These are phyloP conservation scores for Aldrovandia affinis DNA, from an alignment of 2,797 vertebrate species.

Conservation along the genomic window DNA sequence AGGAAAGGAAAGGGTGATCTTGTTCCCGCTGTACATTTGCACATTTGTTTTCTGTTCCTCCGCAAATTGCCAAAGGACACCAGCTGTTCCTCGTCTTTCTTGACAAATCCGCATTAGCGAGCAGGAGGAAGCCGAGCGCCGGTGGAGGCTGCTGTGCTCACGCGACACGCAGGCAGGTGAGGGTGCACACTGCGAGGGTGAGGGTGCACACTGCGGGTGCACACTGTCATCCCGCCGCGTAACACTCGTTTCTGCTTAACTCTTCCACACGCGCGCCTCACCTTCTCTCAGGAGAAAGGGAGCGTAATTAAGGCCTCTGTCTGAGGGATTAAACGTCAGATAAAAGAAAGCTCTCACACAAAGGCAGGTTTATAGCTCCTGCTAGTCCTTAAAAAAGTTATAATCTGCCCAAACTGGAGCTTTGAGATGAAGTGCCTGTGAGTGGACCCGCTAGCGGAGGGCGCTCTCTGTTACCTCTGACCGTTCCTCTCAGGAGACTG, in stretches of 20 bases:
- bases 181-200: background rate
- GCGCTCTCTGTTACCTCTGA: background rate
- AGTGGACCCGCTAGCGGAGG: background rate
- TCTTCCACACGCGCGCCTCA: conserved; percentile 52
- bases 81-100: conserved; percentile 7
- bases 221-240: conserved; percentile 59
- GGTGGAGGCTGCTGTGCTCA: conserved; percentile 50
- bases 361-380: background rate
- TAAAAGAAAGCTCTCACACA: conserved; percentile 42
- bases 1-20: background rate
- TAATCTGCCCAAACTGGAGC: background rate
- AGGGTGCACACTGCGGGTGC: too few species aligned
- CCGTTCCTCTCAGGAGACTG: too few species aligned
- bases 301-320: conserved; percentile 64
- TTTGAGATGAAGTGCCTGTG: background rate
- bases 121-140: conserved; percentile 30
- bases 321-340: conserved; percentile 60
- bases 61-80: conserved; percentile 33
- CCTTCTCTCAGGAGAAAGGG: conserved; percentile 35
- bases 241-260: conserved; percentile 50
- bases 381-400: background rate
- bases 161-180: conserved; percentile 1
- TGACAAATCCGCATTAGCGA: conserved; percentile 49
- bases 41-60: conserved; percentile 25
- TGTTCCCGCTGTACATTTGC: conserved; percentile 42